Percentiles rank a stretch among this genome's conserved stretches.
Conservation (phyloP, 2,797 vertebrate genomes). For the Meda fulgida region DNA sequence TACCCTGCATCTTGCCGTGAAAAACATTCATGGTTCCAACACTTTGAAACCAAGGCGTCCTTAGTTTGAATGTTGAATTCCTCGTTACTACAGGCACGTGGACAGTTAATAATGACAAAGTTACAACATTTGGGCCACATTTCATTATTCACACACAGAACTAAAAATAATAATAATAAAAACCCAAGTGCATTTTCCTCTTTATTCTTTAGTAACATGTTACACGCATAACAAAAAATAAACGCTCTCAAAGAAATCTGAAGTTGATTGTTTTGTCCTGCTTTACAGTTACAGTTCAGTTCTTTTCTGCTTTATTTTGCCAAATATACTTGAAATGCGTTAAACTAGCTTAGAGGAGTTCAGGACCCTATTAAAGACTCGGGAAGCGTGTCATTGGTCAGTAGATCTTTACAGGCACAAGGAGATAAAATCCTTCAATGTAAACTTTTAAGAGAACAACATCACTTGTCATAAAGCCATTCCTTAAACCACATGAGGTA, state of each 20-base stretch:
- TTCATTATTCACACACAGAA: background rate
- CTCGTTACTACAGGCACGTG: too few relatives aligned
- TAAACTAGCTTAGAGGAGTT: conserved; percentile 41
- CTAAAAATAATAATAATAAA: background rate
- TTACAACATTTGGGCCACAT: too few relatives aligned
- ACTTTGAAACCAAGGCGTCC: background rate
- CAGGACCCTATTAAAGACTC: background rate
- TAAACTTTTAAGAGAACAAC: conserved; percentile 49
- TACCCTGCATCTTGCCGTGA: background rate
- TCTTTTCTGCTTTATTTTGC: conserved; percentile 6
- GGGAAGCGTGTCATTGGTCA: conserved; percentile 56
- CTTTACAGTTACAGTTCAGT: conserved; percentile 3
- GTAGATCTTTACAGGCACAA: conserved; percentile 58
- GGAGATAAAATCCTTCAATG: conserved; percentile 44
- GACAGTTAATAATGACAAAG: too few relatives aligned
- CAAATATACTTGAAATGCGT: conserved; percentile 33
- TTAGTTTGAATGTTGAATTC: too few relatives aligned
- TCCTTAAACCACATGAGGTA: conserved; percentile 19
- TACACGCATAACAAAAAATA: conserved; percentile 50
- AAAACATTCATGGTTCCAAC: background rate
- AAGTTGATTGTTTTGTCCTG: conserved; percentile 29
- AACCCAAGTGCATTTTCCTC: background rate
- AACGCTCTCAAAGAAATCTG: conserved; percentile 51
- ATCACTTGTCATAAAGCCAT: conserved; percentile 16
- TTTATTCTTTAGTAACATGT: conserved; percentile 57